Evolutionary conservation across 37 sponge, comb jelly and placozoan species (phyloP), one percentile per base, ranked within the genome.

Genomic region (Ianthella basta): DNA sequence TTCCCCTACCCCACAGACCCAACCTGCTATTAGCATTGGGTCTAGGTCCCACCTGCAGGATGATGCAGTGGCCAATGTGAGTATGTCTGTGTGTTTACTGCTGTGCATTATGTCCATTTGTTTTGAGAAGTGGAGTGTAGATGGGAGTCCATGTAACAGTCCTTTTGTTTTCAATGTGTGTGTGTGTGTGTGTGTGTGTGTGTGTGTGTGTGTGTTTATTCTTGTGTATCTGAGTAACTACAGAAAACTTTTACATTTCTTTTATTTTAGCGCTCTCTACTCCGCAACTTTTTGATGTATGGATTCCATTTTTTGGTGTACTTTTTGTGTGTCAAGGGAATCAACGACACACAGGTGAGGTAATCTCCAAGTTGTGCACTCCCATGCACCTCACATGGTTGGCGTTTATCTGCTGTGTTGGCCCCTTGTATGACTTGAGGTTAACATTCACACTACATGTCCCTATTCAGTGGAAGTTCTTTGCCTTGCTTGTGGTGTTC

Each of bases 41-140:
- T 99, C 99, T 20, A 63, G 99, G n/a, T 93, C 99, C n/a, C 99
- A 99, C 80, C 85, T 99, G 39, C 91, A 97, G 55, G 99, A 95
- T 25, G 96, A 96, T 35, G 95, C 99, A 35, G 92, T 95, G 12
- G 99, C 96, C 25, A 64, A 95, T 29, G 96, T 96, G 59, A 81
- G 85, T 37, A 21, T 36, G 81, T 57, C 4, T 54, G n/a, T 40
- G 30, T 40, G 32, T 57, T 4, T 80, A 56, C 57, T 8, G 5
- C 4, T 63, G 8, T 30, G 27, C 29, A n/a, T 24, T 5, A 63
- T 63, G 24, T 63, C 8, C 8, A 30, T 5, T 63, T 29, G 65
- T 10, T 30, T 63, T 4, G 8, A 13, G 24, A 63, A 44, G 3
- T 44, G 3, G 50, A 10, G 50, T 44, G 50, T 44, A n/a, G n/a